Conservation (phyloP, 2,113 vertebrate genomes). For the Hoplias malabaricus region DNA sequence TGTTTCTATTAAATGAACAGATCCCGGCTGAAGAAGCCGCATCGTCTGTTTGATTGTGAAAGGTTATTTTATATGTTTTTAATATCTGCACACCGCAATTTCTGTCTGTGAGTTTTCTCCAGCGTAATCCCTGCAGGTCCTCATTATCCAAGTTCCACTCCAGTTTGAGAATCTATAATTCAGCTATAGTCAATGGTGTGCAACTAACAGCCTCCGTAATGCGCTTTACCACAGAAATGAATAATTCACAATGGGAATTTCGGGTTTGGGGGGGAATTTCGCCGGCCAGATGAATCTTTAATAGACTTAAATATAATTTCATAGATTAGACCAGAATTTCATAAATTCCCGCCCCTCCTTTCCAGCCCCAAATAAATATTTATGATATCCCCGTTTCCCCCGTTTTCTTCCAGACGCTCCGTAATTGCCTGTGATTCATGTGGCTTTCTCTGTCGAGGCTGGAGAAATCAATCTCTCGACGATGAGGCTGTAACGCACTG, state of each 20-base stretch:
- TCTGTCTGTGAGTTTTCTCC: conserved; percentile 6
- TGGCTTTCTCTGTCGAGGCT: conserved; percentile 67
- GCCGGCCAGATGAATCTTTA: conserved; percentile 75
- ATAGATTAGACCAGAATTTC: conserved; percentile 71
- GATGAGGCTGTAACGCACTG: conserved; percentile 63
- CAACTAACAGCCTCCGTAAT: conserved; percentile 30
- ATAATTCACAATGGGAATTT: conserved; percentile 69
- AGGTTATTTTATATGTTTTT: conserved; percentile 35
- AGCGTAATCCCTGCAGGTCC: conserved; percentile 7
- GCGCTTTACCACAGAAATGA: conserved; percentile 57
- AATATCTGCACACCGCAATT: conserved; percentile 2
- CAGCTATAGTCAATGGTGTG: conserved; percentile 21
- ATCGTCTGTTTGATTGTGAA: not conserved
- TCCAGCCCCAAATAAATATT: conserved; percentile 79
- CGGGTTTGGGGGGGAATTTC: conserved; percentile 67
- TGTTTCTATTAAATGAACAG: conserved; percentile 18
- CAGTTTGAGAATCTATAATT: conserved; percentile 27
- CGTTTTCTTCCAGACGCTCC: conserved; percentile 62
- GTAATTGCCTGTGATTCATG: conserved; percentile 76
- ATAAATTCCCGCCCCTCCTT: conserved; percentile 65
- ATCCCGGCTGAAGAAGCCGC: not conserved
- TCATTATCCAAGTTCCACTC: conserved; percentile 8
- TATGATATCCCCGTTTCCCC: conserved; percentile 62
- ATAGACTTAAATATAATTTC: conserved; percentile 76
- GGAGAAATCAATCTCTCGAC: conserved; percentile 73